Conservation (phyloP, 2,888 invertebrate species). For the Byasa hedistus region DNA sequence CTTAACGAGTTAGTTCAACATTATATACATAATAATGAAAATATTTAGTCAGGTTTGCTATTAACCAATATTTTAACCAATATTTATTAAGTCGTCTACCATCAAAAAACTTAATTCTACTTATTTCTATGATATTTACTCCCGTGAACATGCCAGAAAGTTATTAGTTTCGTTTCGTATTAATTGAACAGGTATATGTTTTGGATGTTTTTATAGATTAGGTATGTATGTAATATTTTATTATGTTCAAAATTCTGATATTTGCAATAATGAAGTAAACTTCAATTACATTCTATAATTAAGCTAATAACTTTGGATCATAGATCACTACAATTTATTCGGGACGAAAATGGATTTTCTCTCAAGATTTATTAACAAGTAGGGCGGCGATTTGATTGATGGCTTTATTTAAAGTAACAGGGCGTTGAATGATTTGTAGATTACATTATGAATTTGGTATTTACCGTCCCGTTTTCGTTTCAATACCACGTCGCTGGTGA, state of each 20-base stretch:
- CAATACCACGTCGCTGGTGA: not conserved
- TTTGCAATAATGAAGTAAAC: not conserved
- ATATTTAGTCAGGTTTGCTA: too few species aligned
- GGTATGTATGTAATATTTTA: too few species aligned
- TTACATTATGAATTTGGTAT: not conserved
- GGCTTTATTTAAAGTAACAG: slow-evolving; percentile 37
- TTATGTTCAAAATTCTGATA: too few species aligned
- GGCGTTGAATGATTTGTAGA: slow-evolving; percentile 2
- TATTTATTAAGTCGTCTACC: too few species aligned
- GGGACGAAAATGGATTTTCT: slow-evolving; percentile 38
- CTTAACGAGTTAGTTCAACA: not conserved
- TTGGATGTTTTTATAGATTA: too few species aligned
- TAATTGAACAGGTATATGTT: too few species aligned
- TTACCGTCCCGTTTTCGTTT: not conserved
- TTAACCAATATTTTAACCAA: too few species aligned
- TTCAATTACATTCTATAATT: slow-evolving; percentile 6
- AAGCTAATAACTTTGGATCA: slow-evolving; percentile 5
- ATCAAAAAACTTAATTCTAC: too few species aligned
- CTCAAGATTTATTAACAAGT: slow-evolving; percentile 72
- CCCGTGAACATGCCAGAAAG: too few species aligned
- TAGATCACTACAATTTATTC: slow-evolving; percentile 1
- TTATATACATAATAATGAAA: too few species aligned
- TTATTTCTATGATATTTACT: too few species aligned
- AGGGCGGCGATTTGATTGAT: slow-evolving; percentile 75
- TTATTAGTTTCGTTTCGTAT: too few species aligned